phyloP scores from a whole-genome alignment of 2,888 invertebrate genomes.

The Muscina levida region DNA sequence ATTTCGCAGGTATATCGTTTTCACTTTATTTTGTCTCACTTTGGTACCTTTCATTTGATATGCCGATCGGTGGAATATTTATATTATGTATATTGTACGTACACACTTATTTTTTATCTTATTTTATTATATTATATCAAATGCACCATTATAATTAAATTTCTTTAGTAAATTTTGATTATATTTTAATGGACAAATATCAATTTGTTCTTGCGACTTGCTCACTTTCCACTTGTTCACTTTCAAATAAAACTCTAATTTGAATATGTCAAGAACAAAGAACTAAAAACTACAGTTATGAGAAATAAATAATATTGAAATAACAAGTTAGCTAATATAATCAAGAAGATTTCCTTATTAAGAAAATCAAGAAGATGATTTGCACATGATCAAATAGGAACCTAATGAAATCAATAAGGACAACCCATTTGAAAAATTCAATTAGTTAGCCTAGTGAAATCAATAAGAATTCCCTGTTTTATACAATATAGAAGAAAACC shows the following conservation, averaged over 20 bases:
- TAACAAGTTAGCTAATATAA: slow-evolving; percentile 21
- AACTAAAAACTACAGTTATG: slow-evolving; percentile 11
- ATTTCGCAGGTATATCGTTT: too few relatives aligned
- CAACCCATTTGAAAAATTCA: slow-evolving; percentile 14
- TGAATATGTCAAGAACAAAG: not conserved
- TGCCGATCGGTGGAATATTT: too few relatives aligned
- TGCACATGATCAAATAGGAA: not conserved
- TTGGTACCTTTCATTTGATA: too few relatives aligned
- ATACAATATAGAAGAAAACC: not conserved
- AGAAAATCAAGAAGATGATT: slow-evolving; percentile 29
- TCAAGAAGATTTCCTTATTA: slow-evolving; percentile 19
- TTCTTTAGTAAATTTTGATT: not conserved
- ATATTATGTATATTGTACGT: too few relatives aligned
- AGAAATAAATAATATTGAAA: not conserved
- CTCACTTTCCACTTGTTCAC: not conserved
- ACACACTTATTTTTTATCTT: too few relatives aligned
- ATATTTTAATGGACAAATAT: not conserved
- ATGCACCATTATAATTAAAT: not conserved
- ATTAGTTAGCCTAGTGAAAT: too few relatives aligned
- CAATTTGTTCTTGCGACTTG: not conserved
- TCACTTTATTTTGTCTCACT: too few relatives aligned
- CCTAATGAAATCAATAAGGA: slow-evolving; percentile 37
- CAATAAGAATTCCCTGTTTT: too few relatives aligned
- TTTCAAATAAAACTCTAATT: slow-evolving; percentile 9
- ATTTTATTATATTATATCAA: slow-evolving; percentile 3